Evolutionary conservation across 1,140 invertebrate genomes (phyloP).

Genomic region (Popillia japonica): DNA sequence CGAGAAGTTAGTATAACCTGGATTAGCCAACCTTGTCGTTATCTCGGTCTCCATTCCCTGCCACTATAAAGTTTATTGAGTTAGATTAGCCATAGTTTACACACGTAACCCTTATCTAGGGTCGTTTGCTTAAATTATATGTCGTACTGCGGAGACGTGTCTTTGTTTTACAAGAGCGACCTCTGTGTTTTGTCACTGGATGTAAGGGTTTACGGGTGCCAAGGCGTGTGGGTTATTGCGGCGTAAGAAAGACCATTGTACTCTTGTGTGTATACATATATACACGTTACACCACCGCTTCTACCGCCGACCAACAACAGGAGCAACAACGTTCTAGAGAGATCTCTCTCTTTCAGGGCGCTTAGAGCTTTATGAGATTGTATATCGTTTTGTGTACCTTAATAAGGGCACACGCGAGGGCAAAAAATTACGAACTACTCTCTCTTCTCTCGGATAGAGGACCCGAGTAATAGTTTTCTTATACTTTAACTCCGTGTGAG

Average conservation of each 20-base stretch:
- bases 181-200: slow-evolving; percentile 49
- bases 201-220: slow-evolving; percentile 21
- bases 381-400: slow-evolving; percentile 29
- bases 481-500: not conserved
- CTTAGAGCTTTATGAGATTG: slow-evolving; percentile 29
- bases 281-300: no score
- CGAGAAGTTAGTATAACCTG: slow-evolving; percentile 50
- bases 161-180: slow-evolving; percentile 53
- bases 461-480: slow-evolving; percentile 6
- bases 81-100: slow-evolving; percentile 62
- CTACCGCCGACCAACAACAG: not conserved
- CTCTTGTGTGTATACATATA: slow-evolving; percentile 6
- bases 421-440: slow-evolving; percentile 3
- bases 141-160: slow-evolving; percentile 50
- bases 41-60: slow-evolving; percentile 60
- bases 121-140: slow-evolving; percentile 56
- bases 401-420: not conserved
- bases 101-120: slow-evolving; percentile 60
- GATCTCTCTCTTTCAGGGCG: not conserved
- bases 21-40: slow-evolving; percentile 60
- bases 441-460: not conserved
- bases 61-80: slow-evolving; percentile 62
- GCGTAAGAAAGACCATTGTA: slow-evolving; percentile 28
- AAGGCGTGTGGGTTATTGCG: slow-evolving; percentile 32
- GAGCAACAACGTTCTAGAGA: not conserved